These are phyloP conservation scores for Heliconius erato DNA, from an alignment of 2,888 invertebrate species.

Conservation along the genomic window DNA sequence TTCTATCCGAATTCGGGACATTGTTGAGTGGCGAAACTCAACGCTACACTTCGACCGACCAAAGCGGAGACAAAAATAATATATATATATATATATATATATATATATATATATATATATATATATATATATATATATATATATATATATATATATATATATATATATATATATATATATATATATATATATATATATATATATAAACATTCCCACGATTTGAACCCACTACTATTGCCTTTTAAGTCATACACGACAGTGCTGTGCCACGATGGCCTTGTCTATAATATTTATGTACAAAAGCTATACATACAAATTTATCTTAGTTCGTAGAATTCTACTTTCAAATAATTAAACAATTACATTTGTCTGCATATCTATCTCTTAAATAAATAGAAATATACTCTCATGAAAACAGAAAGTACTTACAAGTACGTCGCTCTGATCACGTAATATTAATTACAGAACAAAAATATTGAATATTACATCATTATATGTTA, in stretches of 20 bases:
- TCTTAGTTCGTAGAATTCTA: conserved; percentile 32
- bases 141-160: not conserved
- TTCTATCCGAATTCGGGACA: not conserved
- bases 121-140: too few species aligned
- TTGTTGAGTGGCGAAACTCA: not conserved
- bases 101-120: too few species aligned
- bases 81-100: too few species aligned
- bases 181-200: too few species aligned
- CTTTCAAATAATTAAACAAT: conserved; percentile 40
- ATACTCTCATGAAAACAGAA: not conserved
- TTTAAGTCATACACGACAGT: too few species aligned
- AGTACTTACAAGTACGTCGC: not conserved
- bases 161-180: too few species aligned
- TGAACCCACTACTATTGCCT: too few species aligned
- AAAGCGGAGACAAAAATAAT: not conserved
- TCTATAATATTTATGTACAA: too few species aligned
- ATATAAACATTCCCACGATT: not conserved
- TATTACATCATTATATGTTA: not conserved
- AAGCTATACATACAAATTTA: not conserved
- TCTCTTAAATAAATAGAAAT: conserved; percentile 14
- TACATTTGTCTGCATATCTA: not conserved
- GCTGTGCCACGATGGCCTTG: too few species aligned
- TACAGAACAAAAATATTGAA: not conserved
- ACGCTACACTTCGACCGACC: not conserved
- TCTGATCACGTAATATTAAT: not conserved